These are phyloP conservation scores for Thalassoma bifasciatum DNA, from an alignment of 2,113 vertebrate genomes.

Conservation along the genomic window DNA sequence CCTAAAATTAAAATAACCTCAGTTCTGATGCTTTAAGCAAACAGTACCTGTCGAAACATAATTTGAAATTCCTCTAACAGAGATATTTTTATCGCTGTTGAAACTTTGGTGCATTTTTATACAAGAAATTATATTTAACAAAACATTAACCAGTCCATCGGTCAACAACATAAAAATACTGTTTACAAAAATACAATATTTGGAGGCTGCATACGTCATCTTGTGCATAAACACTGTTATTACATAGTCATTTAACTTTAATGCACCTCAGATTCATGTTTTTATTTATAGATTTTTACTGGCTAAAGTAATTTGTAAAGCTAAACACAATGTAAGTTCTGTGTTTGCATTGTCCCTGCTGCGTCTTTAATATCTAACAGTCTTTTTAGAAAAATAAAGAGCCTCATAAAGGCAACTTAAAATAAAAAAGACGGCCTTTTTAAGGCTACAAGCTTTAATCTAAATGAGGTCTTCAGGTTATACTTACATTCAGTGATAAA, in stretches of 20 bases:
- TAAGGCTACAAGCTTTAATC: conserved; percentile 23
- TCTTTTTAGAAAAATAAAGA: conserved; percentile 33
- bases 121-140: background rate
- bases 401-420: conserved; percentile 6
- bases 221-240: conserved; percentile 23
- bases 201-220: background rate
- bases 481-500: conserved; percentile 33
- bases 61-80: too few relatives aligned
- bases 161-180: conserved; percentile 36
- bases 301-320: conserved; percentile 1
- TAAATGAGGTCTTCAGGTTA: conserved; percentile 33
- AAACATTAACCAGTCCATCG: conserved; percentile 35
- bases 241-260: conserved; percentile 49
- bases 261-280: conserved; percentile 51
- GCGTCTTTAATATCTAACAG: conserved; percentile 28
- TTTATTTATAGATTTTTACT: conserved; percentile 31
- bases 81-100: background rate
- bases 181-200: conserved; percentile 49
- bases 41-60: background rate
- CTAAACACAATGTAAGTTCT: conserved; percentile 7
- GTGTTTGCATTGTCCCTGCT: conserved; percentile 17
- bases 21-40: background rate
- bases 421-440: conserved; percentile 27
- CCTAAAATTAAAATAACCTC: background rate
- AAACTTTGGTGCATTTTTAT: background rate